Evolutionary conservation across 2,888 invertebrate genomes (phyloP).

Genomic region (Bellardia pandia): DNA sequence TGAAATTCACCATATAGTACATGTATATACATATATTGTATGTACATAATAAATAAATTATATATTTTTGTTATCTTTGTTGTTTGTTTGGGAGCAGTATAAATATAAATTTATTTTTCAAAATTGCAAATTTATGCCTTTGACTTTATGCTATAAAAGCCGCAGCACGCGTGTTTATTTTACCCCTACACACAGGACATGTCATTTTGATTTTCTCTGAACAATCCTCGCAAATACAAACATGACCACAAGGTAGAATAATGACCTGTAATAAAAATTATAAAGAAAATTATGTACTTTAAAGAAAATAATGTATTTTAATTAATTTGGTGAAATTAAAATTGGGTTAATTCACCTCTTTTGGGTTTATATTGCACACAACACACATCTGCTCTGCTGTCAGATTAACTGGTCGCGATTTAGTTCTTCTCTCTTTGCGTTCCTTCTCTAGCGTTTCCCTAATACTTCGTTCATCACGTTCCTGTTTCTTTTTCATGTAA

Average conservation of each 20-base stretch:
- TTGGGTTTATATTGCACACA: constrained; percentile 93
- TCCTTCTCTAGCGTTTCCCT: constrained; percentile 88
- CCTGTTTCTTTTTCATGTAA: constrained; percentile 85
- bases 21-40: constrained; percentile 10
- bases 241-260: constrained; percentile 94
- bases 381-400: constrained; percentile 90
- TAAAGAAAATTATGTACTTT: neutral
- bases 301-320: constrained; percentile 86
- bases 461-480: constrained; percentile 86
- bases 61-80: neutral
- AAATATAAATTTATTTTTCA: neutral
- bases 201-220: constrained; percentile 88
- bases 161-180: constrained; percentile 89
- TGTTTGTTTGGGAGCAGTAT: neutral
- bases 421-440: constrained; percentile 88
- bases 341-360: constrained; percentile 87
- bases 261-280: constrained; percentile 87
- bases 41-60: constrained; percentile 41
- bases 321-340: constrained; percentile 84
- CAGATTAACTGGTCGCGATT: constrained; percentile 86
- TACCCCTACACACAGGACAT: constrained; percentile 92
- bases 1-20: no score
- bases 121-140: constrained; percentile 4
- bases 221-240: constrained; percentile 95
- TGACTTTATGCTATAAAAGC: constrained; percentile 89